Base-by-base conservation (phyloP, 2,888 invertebrate species). In the Xylophagus ater region DNA sequence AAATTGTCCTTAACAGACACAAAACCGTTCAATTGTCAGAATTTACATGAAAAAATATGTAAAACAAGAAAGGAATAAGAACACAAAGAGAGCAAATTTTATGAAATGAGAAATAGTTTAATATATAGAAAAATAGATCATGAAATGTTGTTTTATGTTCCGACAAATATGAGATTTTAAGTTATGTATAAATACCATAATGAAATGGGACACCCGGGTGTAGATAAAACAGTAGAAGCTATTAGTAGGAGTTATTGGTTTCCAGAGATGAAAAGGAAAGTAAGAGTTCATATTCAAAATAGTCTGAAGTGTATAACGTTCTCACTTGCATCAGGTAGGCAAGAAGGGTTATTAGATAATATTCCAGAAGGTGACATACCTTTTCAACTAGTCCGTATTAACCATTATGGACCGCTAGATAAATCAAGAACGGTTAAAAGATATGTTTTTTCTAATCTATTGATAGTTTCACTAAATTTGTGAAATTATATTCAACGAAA, bases 361-460 rank as follows among this genome's bases (percentile, higher is more conserved):
- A 31, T 46, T 3, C 44, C 43, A 17, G 46, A 48, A n/a, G 44
- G 38, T 10, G 29, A 37, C 2, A 9, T 24, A 4, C 43, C 46
- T 1, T 47, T 47, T 30, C 40, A 40, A 4, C 29, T 42, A n/a
- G 7, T 49, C 3, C 47, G 46, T 8, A 17, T 49, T 4, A 42
- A 47, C 7, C 46, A 46, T 13, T 46, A 40, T n/a, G 46, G 49
- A 2, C 49, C 47, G 2, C 32, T 49, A n/a, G 39, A 38, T 25
- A 21, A 15, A 15, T 5, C 26, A 0, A 32, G 34, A 3, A 48
- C n/a, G n/a, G n/a, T n/a, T n/a, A n/a, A n/a, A n/a, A n/a, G 37
- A 34, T 33, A 44, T 20, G 31, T 48, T 9, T 29, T 45, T 6
- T 43, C 44, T n/a, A n/a, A 1, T 14, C 46, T n/a, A 34, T 47